Conservation (phyloP, 1,140 invertebrate genomes). For the Nasonia giraulti region DNA sequence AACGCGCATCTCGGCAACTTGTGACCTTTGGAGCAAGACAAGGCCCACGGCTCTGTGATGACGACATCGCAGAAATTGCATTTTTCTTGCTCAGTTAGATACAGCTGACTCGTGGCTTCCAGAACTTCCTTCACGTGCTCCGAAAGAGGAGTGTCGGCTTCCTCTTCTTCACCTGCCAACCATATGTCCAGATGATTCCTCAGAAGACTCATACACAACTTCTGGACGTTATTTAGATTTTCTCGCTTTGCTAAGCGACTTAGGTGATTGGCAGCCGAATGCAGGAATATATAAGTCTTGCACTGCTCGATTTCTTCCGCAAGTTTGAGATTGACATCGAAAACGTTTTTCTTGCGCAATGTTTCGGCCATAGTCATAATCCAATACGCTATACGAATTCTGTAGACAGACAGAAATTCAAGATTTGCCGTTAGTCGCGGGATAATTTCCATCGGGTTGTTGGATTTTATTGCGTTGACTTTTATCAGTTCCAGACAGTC, state of each 20-base stretch:
- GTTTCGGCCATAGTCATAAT: constrained; percentile 63
- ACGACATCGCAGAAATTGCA: constrained; percentile 64
- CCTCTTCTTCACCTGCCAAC: constrained; percentile 60
- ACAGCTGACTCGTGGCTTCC: constrained; percentile 43
- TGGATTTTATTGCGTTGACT: constrained; percentile 60
- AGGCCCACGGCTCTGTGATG: constrained; percentile 63
- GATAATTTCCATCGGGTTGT: constrained; percentile 48
- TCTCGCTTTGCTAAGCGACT: constrained; percentile 50
- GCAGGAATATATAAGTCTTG: constrained; percentile 64
- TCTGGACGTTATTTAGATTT: constrained; percentile 55
- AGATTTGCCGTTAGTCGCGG: constrained; percentile 54
- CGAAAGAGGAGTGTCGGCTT: constrained; percentile 49
- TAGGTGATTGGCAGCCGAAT: constrained; percentile 61
- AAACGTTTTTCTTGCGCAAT: constrained; percentile 59
- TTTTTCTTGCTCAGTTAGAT: constrained; percentile 54
- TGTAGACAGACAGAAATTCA: constrained; percentile 58
- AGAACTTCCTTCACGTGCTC: constrained; percentile 55
- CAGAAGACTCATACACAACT: constrained; percentile 59
- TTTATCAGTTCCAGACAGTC: constrained; percentile 69
- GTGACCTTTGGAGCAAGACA: constrained; percentile 64
- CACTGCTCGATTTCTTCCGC: constrained; percentile 63
- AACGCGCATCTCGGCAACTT: constrained; percentile 67
- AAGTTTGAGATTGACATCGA: constrained; percentile 51
- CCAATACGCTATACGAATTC: constrained; percentile 66
- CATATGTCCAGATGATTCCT: constrained; percentile 66